Conservation (phyloP, 2,113 vertebrate genomes). For the Galeopterus variegatus region DNA sequence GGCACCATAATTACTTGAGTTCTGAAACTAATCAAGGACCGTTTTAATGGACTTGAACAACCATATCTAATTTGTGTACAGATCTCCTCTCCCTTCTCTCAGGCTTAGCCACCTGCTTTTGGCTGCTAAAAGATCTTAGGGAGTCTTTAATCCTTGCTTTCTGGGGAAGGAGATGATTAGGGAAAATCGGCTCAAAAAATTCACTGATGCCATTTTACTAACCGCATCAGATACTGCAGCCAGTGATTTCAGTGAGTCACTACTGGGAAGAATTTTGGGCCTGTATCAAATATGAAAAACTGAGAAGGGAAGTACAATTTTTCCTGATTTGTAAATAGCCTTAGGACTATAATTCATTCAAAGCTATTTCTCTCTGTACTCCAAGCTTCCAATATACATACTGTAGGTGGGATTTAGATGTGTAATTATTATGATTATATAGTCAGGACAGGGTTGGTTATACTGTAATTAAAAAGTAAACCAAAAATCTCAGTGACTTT, state of each 20-base stretch:
- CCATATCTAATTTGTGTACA: slow-evolving; percentile 39
- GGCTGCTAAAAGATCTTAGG: slow-evolving; percentile 23
- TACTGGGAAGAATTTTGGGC: not conserved
- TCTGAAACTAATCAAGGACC: slow-evolving; percentile 60
- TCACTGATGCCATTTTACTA: not conserved
- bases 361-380: not conserved
- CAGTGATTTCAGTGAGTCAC: not conserved
- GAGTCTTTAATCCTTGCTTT: slow-evolving; percentile 60
- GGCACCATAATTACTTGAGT: slow-evolving; percentile 47
- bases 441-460: not conserved
- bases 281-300: not conserved
- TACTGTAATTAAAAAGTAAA: not conserved
- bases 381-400: not conserved
- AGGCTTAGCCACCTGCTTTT: slow-evolving; percentile 53
- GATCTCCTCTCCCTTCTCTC: slow-evolving; percentile 34
- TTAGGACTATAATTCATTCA: not conserved
- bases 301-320: slow-evolving; percentile 12
- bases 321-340: slow-evolving; percentile 10
- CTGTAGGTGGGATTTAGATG: not conserved
- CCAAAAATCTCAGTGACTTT: not conserved
- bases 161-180: slow-evolving; percentile 8
- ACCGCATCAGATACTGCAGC: not conserved
- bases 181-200: slow-evolving; percentile 14
- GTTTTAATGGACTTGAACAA: slow-evolving; percentile 55
- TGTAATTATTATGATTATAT: not conserved